Evolutionary conservation across 2,797 vertebrate genomes (phyloP).

Genomic region (Cryptoprocta ferox): DNA sequence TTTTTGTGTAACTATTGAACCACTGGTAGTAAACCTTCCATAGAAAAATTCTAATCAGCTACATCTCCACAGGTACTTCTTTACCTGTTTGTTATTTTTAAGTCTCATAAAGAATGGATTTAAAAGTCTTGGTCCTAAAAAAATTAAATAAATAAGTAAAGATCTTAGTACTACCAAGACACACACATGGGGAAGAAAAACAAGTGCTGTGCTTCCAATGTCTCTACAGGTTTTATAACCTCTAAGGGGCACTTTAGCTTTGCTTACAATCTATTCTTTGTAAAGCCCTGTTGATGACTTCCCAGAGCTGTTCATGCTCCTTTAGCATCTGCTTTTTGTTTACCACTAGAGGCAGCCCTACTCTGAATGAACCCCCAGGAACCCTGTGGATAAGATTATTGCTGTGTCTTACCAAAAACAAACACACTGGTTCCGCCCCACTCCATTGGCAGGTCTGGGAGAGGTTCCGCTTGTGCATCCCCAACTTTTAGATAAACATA

Average conservation of each 20-base stretch:
- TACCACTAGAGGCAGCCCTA: not conserved
- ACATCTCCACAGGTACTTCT: not conserved
- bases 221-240: not conserved
- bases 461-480: not conserved
- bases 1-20: not conserved
- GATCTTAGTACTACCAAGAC: not conserved
- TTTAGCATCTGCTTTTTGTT: slow-evolving; percentile 41
- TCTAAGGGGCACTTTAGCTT: not conserved
- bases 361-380: slow-evolving; percentile 45
- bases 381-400: slow-evolving; percentile 3
- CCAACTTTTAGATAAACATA: slow-evolving; percentile 55
- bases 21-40: not conserved
- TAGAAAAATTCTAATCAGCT: not conserved
- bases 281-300: not conserved
- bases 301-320: not conserved
- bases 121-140: not conserved
- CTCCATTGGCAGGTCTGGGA: not conserved
- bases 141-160: not conserved
- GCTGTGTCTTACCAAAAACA: slow-evolving; percentile 46
- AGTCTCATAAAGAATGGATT: slow-evolving; percentile 2
- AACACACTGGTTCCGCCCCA: not conserved
- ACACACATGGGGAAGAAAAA: not conserved
- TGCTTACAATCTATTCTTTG: not conserved
- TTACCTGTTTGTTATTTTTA: not conserved
- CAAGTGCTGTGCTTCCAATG: not conserved